phyloP scores from a whole-genome alignment of 2,113 vertebrate genomes.

The Ictalurus furcatus region DNA sequence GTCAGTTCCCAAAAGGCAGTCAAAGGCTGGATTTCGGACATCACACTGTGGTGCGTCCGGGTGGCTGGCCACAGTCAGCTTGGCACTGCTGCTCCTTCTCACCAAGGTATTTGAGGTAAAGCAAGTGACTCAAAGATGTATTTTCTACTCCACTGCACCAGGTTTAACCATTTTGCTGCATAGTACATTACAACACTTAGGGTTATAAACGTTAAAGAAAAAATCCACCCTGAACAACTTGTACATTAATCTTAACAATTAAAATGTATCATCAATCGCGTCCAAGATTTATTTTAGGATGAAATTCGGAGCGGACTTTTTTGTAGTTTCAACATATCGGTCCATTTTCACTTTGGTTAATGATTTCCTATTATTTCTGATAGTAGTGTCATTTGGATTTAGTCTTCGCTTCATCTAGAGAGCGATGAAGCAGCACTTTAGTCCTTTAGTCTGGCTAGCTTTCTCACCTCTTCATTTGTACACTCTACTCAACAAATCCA shows the following conservation, averaged over 20 bases:
- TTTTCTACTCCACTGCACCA: conserved; percentile 42
- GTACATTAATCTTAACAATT: neutral
- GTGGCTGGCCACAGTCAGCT: conserved; percentile 42
- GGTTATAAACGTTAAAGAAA: neutral
- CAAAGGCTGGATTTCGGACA: conserved; percentile 47
- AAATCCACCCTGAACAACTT: neutral
- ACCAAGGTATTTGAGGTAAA: conserved; percentile 60
- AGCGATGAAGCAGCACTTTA: neutral
- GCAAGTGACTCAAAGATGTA: conserved; percentile 53
- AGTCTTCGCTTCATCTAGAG: neutral
- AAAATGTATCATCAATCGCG: neutral
- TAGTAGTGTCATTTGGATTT: neutral
- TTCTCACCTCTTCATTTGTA: neutral
- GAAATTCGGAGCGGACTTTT: neutral
- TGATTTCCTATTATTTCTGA: neutral
- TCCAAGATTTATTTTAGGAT: neutral
- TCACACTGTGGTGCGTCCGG: conserved; percentile 35
- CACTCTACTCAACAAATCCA: neutral
- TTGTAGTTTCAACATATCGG: neutral
- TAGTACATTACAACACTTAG: neutral
- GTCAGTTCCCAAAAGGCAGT: conserved; percentile 44
- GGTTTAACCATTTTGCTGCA: conserved; percentile 11
- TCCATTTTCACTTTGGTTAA: neutral
- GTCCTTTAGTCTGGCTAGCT: neutral
- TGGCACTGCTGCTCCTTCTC: conserved; percentile 50